Base-by-base conservation (phyloP, 2,113 vertebrate genomes). In the Talpa occidentalis region DNA sequence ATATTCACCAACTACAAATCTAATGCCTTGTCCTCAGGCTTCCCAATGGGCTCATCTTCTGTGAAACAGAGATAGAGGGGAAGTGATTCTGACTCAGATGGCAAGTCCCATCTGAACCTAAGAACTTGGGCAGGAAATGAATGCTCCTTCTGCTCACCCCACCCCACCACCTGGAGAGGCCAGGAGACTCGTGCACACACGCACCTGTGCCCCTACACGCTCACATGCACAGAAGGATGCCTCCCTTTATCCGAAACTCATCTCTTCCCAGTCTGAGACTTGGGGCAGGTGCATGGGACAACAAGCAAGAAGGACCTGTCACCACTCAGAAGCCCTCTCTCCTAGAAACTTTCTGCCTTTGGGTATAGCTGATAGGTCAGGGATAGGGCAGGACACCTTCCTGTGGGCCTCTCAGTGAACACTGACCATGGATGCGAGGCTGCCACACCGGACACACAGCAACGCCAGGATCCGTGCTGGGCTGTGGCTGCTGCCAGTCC, bases 341-440 rank as follows among this genome's bases (percentile, higher is more conserved):
- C 52, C 35, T 56, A 72, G 37, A 47, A 22, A 17, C 54, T 80
- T 80, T 54, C 69, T 74, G 35, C 73, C 32, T 15, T 62, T 37
- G 54, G 67, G 49, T 44, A 1, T 49, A 37, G 69, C 26, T 6
- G 72, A 37, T 6, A 0, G 0, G 12, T 52, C n/a, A 16, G 60
- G 37, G 15, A 30, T 47, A 44, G 17, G 52, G 5, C 1, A 1
- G 30, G 21, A 4, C 0, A 2, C 44, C 70, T 22, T 40, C 72
- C 11, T 0, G 0, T 26, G 22, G 35, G 60, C 70, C 17, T 32
- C 54, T 66, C 54, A 40, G 5, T 44, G n/a, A n/a, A n/a, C n/a
- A n/a, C n/a, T n/a, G n/a, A 67, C 42, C 73, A 12, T 1, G 5
- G 30, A 12, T 24, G 35, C 4, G 0, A 35, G 28, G 9, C 22